These are phyloP conservation scores for Caenorhabditis angaria DNA, from an alignment of 2,888 invertebrate genomes.

Conservation along the genomic window DNA sequence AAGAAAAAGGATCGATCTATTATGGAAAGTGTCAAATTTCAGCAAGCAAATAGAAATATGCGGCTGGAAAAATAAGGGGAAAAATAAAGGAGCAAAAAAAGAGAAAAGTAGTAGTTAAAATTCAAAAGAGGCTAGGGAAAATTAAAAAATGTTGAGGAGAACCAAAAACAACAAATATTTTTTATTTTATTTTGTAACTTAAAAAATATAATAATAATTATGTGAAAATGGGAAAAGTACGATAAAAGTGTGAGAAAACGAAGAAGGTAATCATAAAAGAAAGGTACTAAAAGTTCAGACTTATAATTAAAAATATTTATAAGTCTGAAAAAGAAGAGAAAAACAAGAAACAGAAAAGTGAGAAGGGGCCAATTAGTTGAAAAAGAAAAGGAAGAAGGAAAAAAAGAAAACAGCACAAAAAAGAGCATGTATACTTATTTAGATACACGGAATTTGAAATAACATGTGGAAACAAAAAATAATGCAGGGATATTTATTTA, in stretches of 20 bases:
- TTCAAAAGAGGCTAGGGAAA: neutral
- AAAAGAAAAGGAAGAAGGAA: neutral
- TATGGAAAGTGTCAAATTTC: constrained; percentile 6
- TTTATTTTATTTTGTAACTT: constrained; percentile 3
- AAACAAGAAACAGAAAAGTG: neutral
- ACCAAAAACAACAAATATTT: constrained; percentile 5
- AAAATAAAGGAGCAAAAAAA: no score
- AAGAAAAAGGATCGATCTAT: neutral
- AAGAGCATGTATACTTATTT: neutral
- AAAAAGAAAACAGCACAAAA: neutral
- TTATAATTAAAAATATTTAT: constrained; percentile 1
- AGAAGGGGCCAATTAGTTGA: neutral
- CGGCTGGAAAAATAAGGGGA: neutral
- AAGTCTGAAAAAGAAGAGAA: neutral
- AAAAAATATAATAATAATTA: neutral
- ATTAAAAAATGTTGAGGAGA: neutral
- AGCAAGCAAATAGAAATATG: constrained; percentile 7
- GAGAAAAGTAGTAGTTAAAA: neutral
- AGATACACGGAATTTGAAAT: neutral
- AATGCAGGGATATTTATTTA: no score
- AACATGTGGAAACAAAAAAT: neutral
- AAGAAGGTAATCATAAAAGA: no score
- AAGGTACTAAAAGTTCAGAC: neutral
- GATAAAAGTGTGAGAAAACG: neutral
- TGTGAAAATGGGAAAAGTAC: neutral